A percentile compares a stretch with the other conserved stretches of the same genome.
Conservation (phyloP, 2,888 invertebrate species). For the Beris chalybata region DNA sequence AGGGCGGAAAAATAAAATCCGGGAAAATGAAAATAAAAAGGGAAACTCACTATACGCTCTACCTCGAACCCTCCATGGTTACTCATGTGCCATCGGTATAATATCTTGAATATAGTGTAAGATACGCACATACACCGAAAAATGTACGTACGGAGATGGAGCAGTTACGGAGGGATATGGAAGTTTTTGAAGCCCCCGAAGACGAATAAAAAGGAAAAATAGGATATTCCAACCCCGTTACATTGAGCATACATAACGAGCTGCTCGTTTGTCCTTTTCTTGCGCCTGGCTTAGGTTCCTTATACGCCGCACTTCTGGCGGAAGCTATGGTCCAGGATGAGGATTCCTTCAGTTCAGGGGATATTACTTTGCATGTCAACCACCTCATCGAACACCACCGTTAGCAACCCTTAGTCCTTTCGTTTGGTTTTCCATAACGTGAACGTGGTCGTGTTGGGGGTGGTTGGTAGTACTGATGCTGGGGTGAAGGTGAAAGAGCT, state of each 20-base stretch:
- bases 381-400: constrained; percentile 28
- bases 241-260: constrained; percentile 38
- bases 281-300: constrained; percentile 10
- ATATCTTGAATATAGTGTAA: background rate
- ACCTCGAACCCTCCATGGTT: constrained; percentile 17
- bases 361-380: constrained; percentile 39
- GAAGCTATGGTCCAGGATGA: constrained; percentile 23
- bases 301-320: background rate
- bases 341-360: constrained; percentile 16
- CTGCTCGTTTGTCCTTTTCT: constrained; percentile 2
- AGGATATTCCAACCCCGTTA: constrained; percentile 38
- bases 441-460: constrained; percentile 30
- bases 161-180: constrained; percentile 20
- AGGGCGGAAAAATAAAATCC: constrained; percentile 40
- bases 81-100: constrained; percentile 8
- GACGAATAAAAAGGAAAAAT: constrained; percentile 30
- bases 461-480: constrained; percentile 9
- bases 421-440: constrained; percentile 36
- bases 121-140: constrained; percentile 18
- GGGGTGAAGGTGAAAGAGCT: background rate
- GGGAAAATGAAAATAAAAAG: constrained; percentile 33
- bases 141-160: constrained; percentile 25
- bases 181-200: constrained; percentile 23
- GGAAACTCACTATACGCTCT: constrained; percentile 12
- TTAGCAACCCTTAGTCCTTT: constrained; percentile 16